These are phyloP conservation scores for Oncorhynchus gorbuscha DNA, from an alignment of 2,113 vertebrate genomes.

Conservation along the genomic window DNA sequence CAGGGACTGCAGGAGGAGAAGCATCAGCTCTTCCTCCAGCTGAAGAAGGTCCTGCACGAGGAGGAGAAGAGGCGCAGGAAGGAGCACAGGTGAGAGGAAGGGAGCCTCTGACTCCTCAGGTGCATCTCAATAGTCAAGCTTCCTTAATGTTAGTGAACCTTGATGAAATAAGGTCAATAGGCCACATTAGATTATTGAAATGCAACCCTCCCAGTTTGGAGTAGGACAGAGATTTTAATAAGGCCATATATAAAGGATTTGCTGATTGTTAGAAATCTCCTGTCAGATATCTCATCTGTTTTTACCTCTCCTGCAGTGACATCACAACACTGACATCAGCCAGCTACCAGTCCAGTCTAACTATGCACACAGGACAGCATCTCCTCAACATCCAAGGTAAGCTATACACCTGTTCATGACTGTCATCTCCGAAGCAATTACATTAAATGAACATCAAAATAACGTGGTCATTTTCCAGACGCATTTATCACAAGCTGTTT, in stretches of 20 bases:
- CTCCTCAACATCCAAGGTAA: constrained; percentile 86
- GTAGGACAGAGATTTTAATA: not conserved
- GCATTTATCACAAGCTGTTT: too few species aligned
- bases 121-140: not conserved
- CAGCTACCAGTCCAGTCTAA: constrained; percentile 82
- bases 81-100: constrained; percentile 81
- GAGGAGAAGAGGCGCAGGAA: constrained; percentile 89
- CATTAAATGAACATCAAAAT: too few species aligned
- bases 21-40: constrained; percentile 89
- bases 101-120: not conserved
- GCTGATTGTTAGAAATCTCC: too few species aligned
- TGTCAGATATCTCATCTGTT: not conserved
- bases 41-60: constrained; percentile 91
- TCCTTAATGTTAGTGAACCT: too few species aligned
- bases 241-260: not conserved
- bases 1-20: constrained; percentile 88
- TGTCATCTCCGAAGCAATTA: too few species aligned
- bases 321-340: constrained; percentile 85
- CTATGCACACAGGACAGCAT: constrained; percentile 84
- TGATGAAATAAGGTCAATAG: too few species aligned
- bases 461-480: too few species aligned
- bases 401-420: not conserved
- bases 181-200: too few species aligned
- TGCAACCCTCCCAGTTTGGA: not conserved
- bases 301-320: constrained; percentile 69